Percentiles rank a stretch among this genome's conserved stretches.
phyloP scores from a whole-genome alignment of 2,888 invertebrate species.

The Plebejus melissa region DNA sequence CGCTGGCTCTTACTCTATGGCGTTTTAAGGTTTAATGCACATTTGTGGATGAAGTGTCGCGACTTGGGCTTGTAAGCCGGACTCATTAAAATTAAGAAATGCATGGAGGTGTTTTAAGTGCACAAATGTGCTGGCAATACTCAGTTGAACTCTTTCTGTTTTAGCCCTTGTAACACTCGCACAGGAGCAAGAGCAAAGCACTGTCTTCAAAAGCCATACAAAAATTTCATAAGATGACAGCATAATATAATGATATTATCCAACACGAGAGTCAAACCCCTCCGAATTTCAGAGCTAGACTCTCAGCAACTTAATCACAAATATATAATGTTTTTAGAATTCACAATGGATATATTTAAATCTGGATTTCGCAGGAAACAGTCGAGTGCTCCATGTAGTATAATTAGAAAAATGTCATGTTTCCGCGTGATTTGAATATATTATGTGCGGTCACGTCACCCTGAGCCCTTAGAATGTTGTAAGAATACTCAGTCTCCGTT shows the following conservation, averaged over 20 bases:
- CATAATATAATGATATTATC: neutral
- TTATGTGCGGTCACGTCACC: constrained; percentile 20
- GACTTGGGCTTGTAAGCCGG: too few species aligned
- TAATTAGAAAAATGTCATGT: constrained; percentile 15
- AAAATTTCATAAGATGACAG: too few species aligned
- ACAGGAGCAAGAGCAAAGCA: too few species aligned
- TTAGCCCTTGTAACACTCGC: too few species aligned
- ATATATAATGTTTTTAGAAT: neutral
- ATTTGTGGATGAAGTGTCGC: too few species aligned
- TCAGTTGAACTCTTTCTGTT: too few species aligned
- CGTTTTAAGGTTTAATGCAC: too few species aligned
- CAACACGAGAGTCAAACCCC: neutral
- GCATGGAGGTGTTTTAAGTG: too few species aligned
- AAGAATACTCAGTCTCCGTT: neutral
- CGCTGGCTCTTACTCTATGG: too few species aligned
- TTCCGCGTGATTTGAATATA: constrained; percentile 14
- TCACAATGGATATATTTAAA: neutral
- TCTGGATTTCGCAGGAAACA: neutral
- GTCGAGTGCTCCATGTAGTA: neutral
- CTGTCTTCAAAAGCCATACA: too few species aligned
- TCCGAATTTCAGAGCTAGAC: neutral
- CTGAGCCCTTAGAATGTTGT: constrained; percentile 11
- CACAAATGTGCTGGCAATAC: too few species aligned
- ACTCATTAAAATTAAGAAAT: too few species aligned
- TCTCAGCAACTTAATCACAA: neutral